phyloP scores from a whole-genome alignment of 1,140 invertebrate genomes.

The Episyrphus balteatus region DNA sequence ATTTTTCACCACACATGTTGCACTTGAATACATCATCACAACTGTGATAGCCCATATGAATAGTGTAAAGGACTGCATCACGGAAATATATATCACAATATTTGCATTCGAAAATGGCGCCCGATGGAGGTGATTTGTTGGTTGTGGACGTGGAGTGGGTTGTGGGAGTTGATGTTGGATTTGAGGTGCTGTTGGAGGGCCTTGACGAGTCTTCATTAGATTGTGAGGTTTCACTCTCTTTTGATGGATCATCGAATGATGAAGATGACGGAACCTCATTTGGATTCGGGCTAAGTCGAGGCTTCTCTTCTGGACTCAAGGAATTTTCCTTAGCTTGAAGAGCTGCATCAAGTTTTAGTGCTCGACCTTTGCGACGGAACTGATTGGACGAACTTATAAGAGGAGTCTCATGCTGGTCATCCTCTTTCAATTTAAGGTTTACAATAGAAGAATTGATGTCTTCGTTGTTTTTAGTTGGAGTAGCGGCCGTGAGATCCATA shows the following conservation, averaged over 20 bases:
- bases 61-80: slow-evolving; percentile 83
- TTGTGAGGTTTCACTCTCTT: no score
- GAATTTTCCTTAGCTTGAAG: slow-evolving; percentile 21
- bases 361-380: slow-evolving; percentile 25
- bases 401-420: slow-evolving; percentile 22
- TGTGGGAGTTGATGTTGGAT: slow-evolving; percentile 32
- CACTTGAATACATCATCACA: slow-evolving; percentile 85
- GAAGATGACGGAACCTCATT: no score
- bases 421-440: slow-evolving; percentile 23
- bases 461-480: slow-evolving; percentile 23
- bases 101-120: slow-evolving; percentile 54
- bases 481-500: slow-evolving; percentile 33
- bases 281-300: no score
- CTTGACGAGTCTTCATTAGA: slow-evolving; percentile 42
- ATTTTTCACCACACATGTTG: slow-evolving; percentile 82
- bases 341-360: slow-evolving; percentile 26
- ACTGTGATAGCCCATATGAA: slow-evolving; percentile 94
- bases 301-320: slow-evolving; percentile 9
- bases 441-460: slow-evolving; percentile 2
- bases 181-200: slow-evolving; percentile 42
- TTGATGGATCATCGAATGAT: no score
- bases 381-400: slow-evolving; percentile 20
- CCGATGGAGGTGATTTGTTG: slow-evolving; percentile 8
- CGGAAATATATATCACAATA: slow-evolving; percentile 84
- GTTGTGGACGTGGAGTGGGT: slow-evolving; percentile 15